These are phyloP conservation scores for Globodera rostochiensis DNA, from an alignment of 1,140 invertebrate species.

Conservation along the genomic window DNA sequence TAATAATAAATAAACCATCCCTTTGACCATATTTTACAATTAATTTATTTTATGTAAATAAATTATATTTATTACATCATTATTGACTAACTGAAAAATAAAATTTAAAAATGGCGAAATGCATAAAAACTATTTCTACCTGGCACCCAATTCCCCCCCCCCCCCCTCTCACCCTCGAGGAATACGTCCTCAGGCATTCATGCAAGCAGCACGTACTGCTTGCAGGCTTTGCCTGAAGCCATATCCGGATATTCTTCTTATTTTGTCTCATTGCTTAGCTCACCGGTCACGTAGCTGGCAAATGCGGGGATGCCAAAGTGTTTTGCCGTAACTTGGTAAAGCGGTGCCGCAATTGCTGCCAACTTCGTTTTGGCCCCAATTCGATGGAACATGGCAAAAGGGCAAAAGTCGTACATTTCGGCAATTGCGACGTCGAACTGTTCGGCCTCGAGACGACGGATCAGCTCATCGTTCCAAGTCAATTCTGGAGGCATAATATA, in stretches of 20 bases:
- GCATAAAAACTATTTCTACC: no score
- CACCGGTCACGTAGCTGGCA: conserved; percentile 21
- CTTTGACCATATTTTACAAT: no score
- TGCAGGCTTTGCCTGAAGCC: no score
- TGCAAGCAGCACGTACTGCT: no score
- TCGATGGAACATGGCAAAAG: conserved; percentile 20
- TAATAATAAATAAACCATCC: background rate
- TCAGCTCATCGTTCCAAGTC: background rate
- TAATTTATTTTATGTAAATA: no score
- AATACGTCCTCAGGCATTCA: no score
- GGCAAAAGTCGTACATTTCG: conserved; percentile 24
- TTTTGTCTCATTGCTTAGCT: background rate
- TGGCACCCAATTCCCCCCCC: no score
- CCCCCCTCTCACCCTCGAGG: no score
- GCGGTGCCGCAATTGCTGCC: conserved; percentile 1
- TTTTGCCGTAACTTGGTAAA: conserved; percentile 1
- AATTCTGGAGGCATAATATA: background rate
- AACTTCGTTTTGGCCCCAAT: conserved; percentile 17
- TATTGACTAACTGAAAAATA: no score
- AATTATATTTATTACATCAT: no score
- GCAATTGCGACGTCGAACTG: conserved; percentile 18
- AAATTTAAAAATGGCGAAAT: no score
- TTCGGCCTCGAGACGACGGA: conserved; percentile 1
- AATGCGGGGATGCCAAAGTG: conserved; percentile 20
- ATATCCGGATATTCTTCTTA: no score